These are phyloP conservation scores for Leptopterna dolabrata DNA, from an alignment of 2,888 invertebrate genomes.

Conservation along the genomic window DNA sequence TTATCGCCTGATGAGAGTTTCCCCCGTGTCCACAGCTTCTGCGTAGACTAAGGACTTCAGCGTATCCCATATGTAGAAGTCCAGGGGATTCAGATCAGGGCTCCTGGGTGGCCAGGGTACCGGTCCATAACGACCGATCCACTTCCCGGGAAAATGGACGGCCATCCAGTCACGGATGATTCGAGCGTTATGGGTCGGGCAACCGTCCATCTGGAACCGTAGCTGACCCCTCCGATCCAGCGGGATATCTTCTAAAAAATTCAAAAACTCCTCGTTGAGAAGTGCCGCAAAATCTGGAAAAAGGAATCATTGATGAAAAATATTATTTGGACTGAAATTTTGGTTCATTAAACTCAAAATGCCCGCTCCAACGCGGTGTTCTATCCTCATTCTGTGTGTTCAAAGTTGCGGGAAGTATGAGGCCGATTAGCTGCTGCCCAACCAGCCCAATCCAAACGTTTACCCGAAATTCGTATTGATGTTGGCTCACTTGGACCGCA, in stretches of 20 bases:
- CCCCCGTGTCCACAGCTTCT: not conserved
- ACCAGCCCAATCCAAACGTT: not conserved
- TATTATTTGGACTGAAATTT: not conserved
- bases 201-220: not conserved
- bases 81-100: constrained; percentile 1
- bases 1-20: not conserved
- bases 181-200: not conserved
- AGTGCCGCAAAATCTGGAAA: not conserved
- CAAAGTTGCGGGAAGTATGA: not conserved
- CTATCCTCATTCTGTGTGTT: not conserved
- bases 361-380: not conserved
- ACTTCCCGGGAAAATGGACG: not conserved
- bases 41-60: not conserved
- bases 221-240: not conserved
- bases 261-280: not conserved
- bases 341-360: not conserved
- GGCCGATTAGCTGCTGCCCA: not conserved
- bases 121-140: not conserved
- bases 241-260: not conserved
- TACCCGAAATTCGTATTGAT: not conserved
- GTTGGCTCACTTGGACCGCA: not conserved
- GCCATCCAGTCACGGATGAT: not conserved
- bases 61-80: not conserved
- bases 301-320: not conserved
- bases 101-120: not conserved